A percentile compares a stretch with the other conserved stretches of the same genome.
These are phyloP conservation scores for Arizona elegans DNA, from an alignment of 2,113 vertebrate species.

Conservation along the genomic window DNA sequence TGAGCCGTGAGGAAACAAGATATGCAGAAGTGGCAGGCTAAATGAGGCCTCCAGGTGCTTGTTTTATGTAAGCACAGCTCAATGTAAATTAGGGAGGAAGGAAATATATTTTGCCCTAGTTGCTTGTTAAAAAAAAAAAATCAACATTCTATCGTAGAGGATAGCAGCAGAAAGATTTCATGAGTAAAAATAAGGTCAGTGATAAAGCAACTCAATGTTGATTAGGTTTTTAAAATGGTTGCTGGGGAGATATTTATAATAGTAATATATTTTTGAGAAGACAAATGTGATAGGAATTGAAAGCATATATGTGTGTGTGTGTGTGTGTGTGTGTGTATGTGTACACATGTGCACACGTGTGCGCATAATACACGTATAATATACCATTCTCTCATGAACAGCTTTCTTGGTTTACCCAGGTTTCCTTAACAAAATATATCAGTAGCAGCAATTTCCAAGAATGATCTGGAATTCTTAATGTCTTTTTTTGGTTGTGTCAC, in stretches of 20 bases:
- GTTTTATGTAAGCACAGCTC: conserved; percentile 26
- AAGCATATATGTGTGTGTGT: not conserved
- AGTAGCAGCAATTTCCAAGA: conserved; percentile 12
- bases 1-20: not conserved
- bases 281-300: conserved; percentile 44
- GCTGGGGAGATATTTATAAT: conserved; percentile 49
- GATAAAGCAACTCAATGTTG: conserved; percentile 46
- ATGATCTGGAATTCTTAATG: conserved; percentile 24
- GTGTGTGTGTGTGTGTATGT: no score
- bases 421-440: conserved; percentile 25
- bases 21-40: not conserved
- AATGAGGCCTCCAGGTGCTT: not conserved
- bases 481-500: conserved; percentile 18
- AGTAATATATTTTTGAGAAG: conserved; percentile 48
- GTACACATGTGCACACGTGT: not conserved
- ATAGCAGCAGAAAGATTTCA: conserved; percentile 26
- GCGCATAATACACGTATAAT: not conserved
- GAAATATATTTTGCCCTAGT: conserved; percentile 31
- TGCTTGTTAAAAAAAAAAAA: conserved; percentile 36
- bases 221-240: conserved; percentile 45
- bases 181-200: conserved; percentile 45
- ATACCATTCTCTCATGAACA: not conserved
- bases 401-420: conserved; percentile 24
- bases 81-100: conserved; percentile 19
- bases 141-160: conserved; percentile 44